Evolutionary conservation across 2,113 vertebrate species (phyloP), one percentile per base, ranked within the genome.

Genomic region (Balaenoptera acutorostrata): DNA sequence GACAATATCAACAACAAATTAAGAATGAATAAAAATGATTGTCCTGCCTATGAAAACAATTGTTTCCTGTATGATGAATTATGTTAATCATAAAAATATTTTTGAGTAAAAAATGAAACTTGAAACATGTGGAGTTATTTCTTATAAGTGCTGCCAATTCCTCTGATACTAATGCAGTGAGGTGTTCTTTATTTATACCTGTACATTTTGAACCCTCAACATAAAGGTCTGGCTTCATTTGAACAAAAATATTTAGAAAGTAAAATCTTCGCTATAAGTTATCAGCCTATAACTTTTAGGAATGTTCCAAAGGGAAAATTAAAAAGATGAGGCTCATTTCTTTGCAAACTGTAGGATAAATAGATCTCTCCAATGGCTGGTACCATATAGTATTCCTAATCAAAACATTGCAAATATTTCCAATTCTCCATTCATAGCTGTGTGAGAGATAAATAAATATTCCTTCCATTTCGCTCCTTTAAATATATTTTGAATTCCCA

Each of bases 401-500:
- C 87, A 74, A 97, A 88, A 90, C 63, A 94, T 89, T 57, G n/a
- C 64, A 96, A 57, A 75, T 41, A 64, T 17, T 96, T 82, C n/a
- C 0, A 11, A 25, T 86, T 90, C 2, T 57, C 27, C 15, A 55
- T 72, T 98, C 57, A 44, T 59, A 80, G 57, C 18, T 94, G 1
- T 82, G 41, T 92, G 88, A 95, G 74, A 92, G 61, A 80, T 66
- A 97, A 95, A 39, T 69, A 96, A 97, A 93, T 39, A 72, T 93
- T 82, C n/a, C n/a, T 97, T 82, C 6, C 52, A 96, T 98, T 97
- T 95, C 17, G 80, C 18, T 95, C 18, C 36, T 88, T 96, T 98
- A 96, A 92, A 97, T 97, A 93, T 75, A 97, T 36, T 90, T 66
- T 90, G 31, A 66, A 39, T 96, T 97, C 82, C 92, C 33, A 83